Percentiles rank a stretch among this genome's conserved stretches.
These are phyloP conservation scores for Heterochromis multidens DNA, from an alignment of 2,113 vertebrate species.

Conservation along the genomic window DNA sequence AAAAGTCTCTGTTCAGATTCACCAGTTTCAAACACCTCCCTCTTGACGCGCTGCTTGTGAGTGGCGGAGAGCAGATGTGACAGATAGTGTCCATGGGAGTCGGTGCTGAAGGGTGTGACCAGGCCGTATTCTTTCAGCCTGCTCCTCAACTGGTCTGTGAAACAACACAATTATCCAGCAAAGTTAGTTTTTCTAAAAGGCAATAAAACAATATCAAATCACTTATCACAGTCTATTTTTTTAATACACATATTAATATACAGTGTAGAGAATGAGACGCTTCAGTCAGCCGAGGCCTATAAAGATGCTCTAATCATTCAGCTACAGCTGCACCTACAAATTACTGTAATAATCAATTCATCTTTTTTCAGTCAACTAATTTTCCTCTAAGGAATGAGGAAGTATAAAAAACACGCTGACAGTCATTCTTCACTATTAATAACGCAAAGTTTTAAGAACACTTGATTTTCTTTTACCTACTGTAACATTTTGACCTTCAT, in stretches of 20 bases:
- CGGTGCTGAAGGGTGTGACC: constrained; percentile 88
- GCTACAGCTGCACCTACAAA: background rate
- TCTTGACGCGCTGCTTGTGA: constrained; percentile 82
- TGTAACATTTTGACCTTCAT: background rate
- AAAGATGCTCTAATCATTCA: background rate
- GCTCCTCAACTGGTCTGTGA: constrained; percentile 73
- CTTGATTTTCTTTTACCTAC: background rate
- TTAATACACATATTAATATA: background rate
- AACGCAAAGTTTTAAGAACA: background rate
- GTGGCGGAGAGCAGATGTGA: constrained; percentile 87
- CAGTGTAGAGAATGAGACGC: background rate
- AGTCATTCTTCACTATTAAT: too few species aligned
- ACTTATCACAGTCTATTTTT: background rate
- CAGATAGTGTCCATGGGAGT: constrained; percentile 84
- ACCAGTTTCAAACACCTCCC: constrained; percentile 64
- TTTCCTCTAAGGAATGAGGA: fast-evolving
- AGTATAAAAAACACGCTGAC: too few species aligned
- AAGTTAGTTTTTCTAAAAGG: background rate
- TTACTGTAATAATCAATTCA: background rate
- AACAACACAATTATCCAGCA: background rate
- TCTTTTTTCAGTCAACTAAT: background rate
- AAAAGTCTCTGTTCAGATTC: constrained; percentile 74
- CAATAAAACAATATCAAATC: background rate
- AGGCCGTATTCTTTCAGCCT: constrained; percentile 83
- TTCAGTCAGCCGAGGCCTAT: background rate